Conservation (phyloP, 2,888 invertebrate species). For the Ornithoptera alexandrae region DNA sequence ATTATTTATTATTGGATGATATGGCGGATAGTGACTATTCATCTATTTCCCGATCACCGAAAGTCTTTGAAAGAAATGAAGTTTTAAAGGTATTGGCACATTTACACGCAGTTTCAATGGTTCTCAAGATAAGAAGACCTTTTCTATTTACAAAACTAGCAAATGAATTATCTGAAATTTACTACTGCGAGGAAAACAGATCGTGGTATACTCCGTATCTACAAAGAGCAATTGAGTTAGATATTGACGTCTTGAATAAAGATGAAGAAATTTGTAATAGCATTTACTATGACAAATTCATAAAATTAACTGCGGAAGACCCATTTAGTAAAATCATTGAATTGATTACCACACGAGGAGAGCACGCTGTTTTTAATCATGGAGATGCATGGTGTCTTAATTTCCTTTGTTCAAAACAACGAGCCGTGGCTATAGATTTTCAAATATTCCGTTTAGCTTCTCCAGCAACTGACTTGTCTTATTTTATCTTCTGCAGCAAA, state of each 20-base stretch:
- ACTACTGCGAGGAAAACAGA: conserved; percentile 46
- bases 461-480: conserved; percentile 48
- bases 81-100: conserved; percentile 51
- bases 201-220: conserved; percentile 49
- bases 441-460: conserved; percentile 52
- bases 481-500: conserved; percentile 39
- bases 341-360: conserved; percentile 37
- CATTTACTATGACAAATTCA: conserved; percentile 50
- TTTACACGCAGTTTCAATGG: conserved; percentile 54
- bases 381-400: conserved; percentile 59
- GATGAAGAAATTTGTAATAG: conserved; percentile 44
- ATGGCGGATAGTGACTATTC: conserved; percentile 42
- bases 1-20: conserved; percentile 55
- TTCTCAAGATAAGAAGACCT: conserved; percentile 43
- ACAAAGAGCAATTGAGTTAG: conserved; percentile 45
- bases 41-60: conserved; percentile 40
- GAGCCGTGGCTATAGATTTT: conserved; percentile 51
- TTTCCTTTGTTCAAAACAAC: conserved; percentile 46
- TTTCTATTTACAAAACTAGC: conserved; percentile 43
- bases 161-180: conserved; percentile 43
- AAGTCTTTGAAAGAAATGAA: conserved; percentile 41
- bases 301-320: conserved; percentile 41
- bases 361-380: conserved; percentile 48
- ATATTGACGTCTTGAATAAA: conserved; percentile 43
- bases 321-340: conserved; percentile 45